These are phyloP conservation scores for Cottus gobio DNA, from an alignment of 2,113 vertebrate species.

Conservation along the genomic window DNA sequence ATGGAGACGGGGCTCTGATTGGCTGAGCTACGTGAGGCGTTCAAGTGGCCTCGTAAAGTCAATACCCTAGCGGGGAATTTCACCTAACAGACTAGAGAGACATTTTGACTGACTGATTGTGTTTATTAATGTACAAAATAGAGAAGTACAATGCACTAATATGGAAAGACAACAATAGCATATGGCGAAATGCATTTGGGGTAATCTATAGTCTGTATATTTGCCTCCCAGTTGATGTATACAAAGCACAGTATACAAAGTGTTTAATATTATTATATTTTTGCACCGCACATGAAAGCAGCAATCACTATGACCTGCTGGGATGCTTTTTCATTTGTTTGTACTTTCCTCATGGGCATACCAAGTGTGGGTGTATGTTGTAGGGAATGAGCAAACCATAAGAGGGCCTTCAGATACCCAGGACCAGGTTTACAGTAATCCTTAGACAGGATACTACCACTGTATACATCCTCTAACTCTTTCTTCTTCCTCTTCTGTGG, in stretches of 20 bases:
- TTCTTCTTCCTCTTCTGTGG: neutral
- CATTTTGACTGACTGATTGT: neutral
- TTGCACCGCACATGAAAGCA: neutral
- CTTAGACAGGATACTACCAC: neutral
- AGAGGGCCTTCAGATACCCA: neutral
- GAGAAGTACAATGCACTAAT: neutral
- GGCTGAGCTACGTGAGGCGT: constrained; percentile 41
- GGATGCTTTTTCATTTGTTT: no score
- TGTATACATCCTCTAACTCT: neutral
- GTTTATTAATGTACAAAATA: neutral
- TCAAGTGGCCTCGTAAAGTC: neutral
- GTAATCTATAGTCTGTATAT: no score
- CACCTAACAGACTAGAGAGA: neutral
- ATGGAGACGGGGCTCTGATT: constrained; percentile 33
- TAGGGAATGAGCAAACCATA: neutral
- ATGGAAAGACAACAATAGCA: no score
- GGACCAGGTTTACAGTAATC: neutral
- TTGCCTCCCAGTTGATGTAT: neutral
- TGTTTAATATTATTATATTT: neutral
- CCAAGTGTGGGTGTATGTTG: neutral
- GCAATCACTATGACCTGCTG: neutral
- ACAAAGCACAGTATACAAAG: neutral
- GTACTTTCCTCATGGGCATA: neutral
- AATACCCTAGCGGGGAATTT: neutral
- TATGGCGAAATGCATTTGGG: no score